These are phyloP conservation scores for Euthynnus affinis DNA, from an alignment of 2,797 vertebrate genomes.

Conservation along the genomic window DNA sequence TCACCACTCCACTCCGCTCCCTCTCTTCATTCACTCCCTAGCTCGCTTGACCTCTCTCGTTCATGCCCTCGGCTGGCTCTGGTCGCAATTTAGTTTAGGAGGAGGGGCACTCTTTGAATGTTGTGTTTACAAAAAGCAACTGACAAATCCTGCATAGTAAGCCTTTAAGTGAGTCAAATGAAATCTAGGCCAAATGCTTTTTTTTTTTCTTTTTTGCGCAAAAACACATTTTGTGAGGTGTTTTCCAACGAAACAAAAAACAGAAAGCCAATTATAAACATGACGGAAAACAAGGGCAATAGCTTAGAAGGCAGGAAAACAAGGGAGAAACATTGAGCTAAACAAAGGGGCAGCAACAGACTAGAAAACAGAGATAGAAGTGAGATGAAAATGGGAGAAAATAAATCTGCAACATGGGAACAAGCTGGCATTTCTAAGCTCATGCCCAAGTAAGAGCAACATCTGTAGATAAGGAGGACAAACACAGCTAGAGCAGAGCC, in stretches of 20 bases:
- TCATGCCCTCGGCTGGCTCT: too few species aligned
- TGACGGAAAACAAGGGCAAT: not conserved
- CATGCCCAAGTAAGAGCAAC: not conserved
- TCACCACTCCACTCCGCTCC: too few species aligned
- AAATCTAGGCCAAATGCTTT: slow-evolving; percentile 42
- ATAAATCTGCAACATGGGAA: too few species aligned
- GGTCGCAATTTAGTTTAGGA: too few species aligned
- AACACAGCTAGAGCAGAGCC: not conserved
- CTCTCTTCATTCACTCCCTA: too few species aligned
- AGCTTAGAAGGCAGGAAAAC: not conserved
- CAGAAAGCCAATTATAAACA: not conserved
- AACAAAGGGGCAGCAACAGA: not conserved
- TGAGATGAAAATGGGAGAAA: slow-evolving; percentile 8
- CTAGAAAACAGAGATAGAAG: not conserved
- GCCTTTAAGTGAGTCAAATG: slow-evolving; percentile 10
- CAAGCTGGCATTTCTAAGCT: not conserved
- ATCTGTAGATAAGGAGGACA: not conserved
- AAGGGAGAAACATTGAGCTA: not conserved
- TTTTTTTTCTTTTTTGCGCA: not conserved
- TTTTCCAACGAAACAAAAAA: slow-evolving; percentile 20
- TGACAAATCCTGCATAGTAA: too few species aligned
- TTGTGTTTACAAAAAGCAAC: too few species aligned
- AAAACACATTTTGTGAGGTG: not conserved
- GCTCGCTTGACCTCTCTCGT: too few species aligned
- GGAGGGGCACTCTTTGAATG: too few species aligned